phyloP scores from a whole-genome alignment of 2,888 invertebrate species.

The Ctena decussata region DNA sequence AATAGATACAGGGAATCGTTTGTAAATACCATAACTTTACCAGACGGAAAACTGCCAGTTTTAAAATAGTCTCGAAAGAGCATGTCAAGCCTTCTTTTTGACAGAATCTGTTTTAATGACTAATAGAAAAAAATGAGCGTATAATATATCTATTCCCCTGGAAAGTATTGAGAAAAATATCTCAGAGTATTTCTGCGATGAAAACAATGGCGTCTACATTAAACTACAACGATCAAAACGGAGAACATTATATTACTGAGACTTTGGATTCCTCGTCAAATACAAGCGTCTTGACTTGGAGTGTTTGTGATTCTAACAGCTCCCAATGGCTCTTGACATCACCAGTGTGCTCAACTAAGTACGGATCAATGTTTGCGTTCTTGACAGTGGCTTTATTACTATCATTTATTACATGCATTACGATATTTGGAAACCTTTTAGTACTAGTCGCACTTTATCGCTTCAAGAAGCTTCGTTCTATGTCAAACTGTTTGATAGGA shows the following conservation, averaged over 20 bases:
- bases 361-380: slow-evolving; percentile 71
- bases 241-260: neutral
- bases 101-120: too few species aligned
- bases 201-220: neutral
- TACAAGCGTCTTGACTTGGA: neutral
- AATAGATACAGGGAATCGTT: too few species aligned
- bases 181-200: neutral
- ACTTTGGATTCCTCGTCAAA: neutral
- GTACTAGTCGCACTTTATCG: slow-evolving; percentile 84
- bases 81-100: too few species aligned
- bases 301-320: slow-evolving; percentile 72
- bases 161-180: too few species aligned
- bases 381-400: slow-evolving; percentile 81
- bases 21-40: too few species aligned
- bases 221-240: neutral
- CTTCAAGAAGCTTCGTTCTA: slow-evolving; percentile 83
- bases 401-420: slow-evolving; percentile 82
- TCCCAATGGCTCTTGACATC: slow-evolving; percentile 72
- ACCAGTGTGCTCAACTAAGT: slow-evolving; percentile 78
- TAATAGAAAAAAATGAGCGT: too few species aligned
- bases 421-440: slow-evolving; percentile 85
- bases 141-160: too few species aligned
- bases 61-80: too few species aligned
- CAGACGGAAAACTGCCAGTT: neutral
- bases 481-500: slow-evolving; percentile 87